Conservation (phyloP, 1,140 invertebrate genomes). For the Metaphire vulgaris region DNA sequence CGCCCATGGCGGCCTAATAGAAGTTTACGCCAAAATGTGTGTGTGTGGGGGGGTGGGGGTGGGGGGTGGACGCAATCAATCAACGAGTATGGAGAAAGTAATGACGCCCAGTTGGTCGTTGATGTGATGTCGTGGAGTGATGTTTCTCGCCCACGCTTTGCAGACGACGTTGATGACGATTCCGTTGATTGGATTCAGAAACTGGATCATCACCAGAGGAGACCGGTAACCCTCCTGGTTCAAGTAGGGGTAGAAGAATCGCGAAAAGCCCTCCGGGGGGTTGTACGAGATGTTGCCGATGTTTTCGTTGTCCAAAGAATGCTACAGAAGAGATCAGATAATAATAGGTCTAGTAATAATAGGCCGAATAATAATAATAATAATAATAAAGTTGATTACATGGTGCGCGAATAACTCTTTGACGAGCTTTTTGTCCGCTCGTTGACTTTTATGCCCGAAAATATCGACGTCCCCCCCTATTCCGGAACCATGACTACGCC, state of each 20-base stretch:
- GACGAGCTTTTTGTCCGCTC: too few relatives aligned
- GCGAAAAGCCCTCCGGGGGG: conserved; percentile 27
- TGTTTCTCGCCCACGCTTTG: conserved; percentile 22
- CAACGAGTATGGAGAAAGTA: conserved; percentile 16
- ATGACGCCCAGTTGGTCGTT: conserved; percentile 19
- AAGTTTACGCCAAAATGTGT: too few relatives aligned
- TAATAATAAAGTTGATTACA: too few relatives aligned
- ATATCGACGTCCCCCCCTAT: too few relatives aligned
- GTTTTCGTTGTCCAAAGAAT: conserved; percentile 31
- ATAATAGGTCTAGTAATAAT: too few relatives aligned
- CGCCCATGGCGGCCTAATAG: too few relatives aligned
- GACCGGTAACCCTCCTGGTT: conserved; percentile 30
- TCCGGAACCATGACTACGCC: too few relatives aligned
- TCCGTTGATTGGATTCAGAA: conserved; percentile 24
- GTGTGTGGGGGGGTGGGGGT: background rate
- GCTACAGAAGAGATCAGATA: too few relatives aligned
- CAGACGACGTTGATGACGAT: conserved; percentile 18
- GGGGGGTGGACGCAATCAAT: background rate
- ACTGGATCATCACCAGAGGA: conserved; percentile 31
- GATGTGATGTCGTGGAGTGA: conserved; percentile 4
- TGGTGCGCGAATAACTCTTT: too few relatives aligned
- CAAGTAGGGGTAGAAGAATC: conserved; percentile 32
- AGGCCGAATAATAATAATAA: too few relatives aligned
- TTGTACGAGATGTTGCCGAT: conserved; percentile 28
- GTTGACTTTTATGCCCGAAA: too few relatives aligned